Evolutionary conservation across 2,113 vertebrate genomes (phyloP).

Genomic region (Laterallus jamaicensis): DNA sequence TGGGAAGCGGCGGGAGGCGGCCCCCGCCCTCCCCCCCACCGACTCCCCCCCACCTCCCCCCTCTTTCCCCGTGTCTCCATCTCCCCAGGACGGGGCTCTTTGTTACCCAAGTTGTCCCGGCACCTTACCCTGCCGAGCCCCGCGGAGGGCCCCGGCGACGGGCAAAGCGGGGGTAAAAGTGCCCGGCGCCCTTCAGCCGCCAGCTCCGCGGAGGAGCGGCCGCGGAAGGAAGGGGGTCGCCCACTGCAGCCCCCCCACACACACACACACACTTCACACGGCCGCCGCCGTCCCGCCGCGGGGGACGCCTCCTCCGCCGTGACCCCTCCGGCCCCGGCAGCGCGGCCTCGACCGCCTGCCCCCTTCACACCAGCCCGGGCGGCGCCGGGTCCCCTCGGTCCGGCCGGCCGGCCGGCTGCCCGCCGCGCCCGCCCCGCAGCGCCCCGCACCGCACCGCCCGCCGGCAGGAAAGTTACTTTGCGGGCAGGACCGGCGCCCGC

Average conservation of each 20-base stretch:
- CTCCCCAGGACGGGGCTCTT: not conserved
- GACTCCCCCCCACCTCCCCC: not conserved
- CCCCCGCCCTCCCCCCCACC: not conserved
- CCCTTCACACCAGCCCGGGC: not conserved
- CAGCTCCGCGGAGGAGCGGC: not conserved
- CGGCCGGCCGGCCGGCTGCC: not conserved
- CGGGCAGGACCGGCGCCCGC: too few species aligned
- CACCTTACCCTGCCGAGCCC: not conserved
- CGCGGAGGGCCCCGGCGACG: not conserved
- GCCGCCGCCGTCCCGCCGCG: not conserved
- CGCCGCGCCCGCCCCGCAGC: not conserved
- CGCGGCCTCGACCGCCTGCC: not conserved
- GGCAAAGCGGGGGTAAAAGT: not conserved
- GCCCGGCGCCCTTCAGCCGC: not conserved
- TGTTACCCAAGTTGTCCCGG: conserved; percentile 17
- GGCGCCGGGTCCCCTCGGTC: not conserved
- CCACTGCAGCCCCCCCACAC: not conserved
- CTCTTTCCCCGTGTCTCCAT: not conserved
- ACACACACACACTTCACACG: too few species aligned
- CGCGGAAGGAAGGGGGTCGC: not conserved
- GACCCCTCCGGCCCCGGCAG: not conserved
- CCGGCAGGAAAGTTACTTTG: conserved; percentile 61
- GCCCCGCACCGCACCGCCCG: not conserved
- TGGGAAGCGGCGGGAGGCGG: not conserved
- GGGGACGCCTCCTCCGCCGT: not conserved